Evolutionary conservation across 2,797 vertebrate species (phyloP).

Genomic region (Sciurus vulgaris): DNA sequence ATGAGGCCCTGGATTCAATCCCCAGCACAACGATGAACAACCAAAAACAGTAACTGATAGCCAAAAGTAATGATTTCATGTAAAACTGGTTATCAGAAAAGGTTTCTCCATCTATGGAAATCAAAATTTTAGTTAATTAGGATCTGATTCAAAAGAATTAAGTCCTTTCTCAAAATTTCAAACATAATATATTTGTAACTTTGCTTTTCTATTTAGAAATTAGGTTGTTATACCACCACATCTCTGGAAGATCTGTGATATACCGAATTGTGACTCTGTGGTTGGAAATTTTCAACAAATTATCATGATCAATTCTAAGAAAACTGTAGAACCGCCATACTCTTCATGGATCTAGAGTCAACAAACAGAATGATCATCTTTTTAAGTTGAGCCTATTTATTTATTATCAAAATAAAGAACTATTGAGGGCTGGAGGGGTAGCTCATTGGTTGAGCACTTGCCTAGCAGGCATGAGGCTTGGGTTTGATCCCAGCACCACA

Average conservation of each 20-base stretch:
- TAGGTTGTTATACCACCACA: not conserved
- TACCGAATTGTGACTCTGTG: not conserved
- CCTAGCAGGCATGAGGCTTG: not conserved
- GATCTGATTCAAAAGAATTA: not conserved
- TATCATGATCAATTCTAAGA: not conserved
- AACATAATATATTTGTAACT: not conserved
- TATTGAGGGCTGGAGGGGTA: not conserved
- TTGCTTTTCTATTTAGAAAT: not conserved
- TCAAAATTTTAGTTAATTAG: not conserved
- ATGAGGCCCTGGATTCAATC: not conserved
- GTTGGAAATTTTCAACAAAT: not conserved
- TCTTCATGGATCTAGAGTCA: not conserved
- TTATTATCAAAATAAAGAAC: not conserved
- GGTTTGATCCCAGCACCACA: not conserved
- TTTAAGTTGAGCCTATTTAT: not conserved
- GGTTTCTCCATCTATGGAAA: not conserved
- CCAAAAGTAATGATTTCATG: not conserved
- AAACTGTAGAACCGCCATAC: not conserved
- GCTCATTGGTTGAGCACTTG: not conserved
- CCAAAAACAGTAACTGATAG: not conserved
- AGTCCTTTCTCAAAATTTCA: constrained; percentile 12
- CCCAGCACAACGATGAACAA: not conserved
- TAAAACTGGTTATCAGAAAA: not conserved
- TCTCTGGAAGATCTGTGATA: not conserved
- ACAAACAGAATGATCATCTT: not conserved